Evolutionary conservation across 2,113 vertebrate species (phyloP), one percentile per base, ranked within the genome.

Genomic region (Rallus limicola): DNA sequence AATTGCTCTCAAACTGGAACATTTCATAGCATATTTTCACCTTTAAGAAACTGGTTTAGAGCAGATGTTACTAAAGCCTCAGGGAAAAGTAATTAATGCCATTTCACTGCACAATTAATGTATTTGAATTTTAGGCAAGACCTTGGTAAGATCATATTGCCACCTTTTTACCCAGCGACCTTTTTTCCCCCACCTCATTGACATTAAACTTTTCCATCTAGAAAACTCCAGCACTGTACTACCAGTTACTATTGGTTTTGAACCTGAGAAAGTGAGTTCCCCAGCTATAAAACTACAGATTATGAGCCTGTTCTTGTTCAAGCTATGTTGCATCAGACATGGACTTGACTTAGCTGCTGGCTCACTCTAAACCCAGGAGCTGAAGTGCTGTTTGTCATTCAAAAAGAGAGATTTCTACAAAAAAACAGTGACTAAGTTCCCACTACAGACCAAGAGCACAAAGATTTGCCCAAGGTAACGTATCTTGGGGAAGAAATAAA

Each of bases 1-100:
- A 94, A 92, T 86, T 88, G 31, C 33, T 84, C 53, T 88, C 69
- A 78, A 78, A 88, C 38, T 75, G 20, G 46, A 70, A 82, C 42
- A 44, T 75, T 88, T 94, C 42, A 50, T 56, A 56, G 16, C 9
- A 6, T 81, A 48, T 79, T 92, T 93, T 94, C 33, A 67, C 72
- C 56, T 83, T 85, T 65, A 82, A 33, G 6, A 70, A 85, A 36
- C 4, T 33, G 9, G 16, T 77, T 91, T 91, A 65, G 31, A 74
- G 28, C 4, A 81, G 76, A 86, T 26, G 18, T 70, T 70, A 69
- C 40, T 70, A 29, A 85, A 85, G 59, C 78, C 74, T 52, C 23
- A 53, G n/a, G 68, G 55, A 71, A 75, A 88, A 83, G 3, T 29
- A 40, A 5, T 33, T 84, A 36, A 67, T 82, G 31, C 0, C 3